Percentiles rank a stretch among this genome's conserved stretches.
Evolutionary conservation across 2,888 invertebrate species (phyloP).

Genomic region (Apantesis nais): DNA sequence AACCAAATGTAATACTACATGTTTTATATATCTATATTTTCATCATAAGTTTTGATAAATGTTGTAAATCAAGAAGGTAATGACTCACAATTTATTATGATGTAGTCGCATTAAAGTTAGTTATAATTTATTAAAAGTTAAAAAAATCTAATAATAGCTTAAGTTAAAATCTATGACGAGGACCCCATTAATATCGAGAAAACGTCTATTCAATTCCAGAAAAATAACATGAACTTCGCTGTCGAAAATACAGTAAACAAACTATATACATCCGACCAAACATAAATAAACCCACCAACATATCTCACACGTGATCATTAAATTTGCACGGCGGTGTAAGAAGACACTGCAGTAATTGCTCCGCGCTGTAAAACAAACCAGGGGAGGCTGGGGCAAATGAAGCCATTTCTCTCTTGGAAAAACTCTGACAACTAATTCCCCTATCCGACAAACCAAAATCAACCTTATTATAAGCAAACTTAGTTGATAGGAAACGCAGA

Average conservation of each 20-base stretch:
- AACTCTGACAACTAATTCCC: conserved; percentile 7
- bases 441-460: conserved; percentile 3
- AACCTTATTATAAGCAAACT: not conserved
- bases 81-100: no score
- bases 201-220: no score
- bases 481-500: not conserved
- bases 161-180: not conserved
- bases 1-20: no score
- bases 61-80: no score
- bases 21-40: no score
- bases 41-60: no score
- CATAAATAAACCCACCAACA: conserved; percentile 22
- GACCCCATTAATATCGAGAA: no score
- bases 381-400: conserved; percentile 64
- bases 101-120: no score
- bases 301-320: conserved; percentile 57
- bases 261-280: not conserved
- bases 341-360: conserved; percentile 67
- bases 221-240: not conserved
- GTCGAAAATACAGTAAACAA: not conserved
- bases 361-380: conserved; percentile 39
- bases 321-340: conserved; percentile 68
- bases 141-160: no score
- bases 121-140: no score
- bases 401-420: conserved; percentile 60